Base-by-base conservation (phyloP, 2,113 vertebrate genomes). In the Plecturocebus donacophilus region DNA sequence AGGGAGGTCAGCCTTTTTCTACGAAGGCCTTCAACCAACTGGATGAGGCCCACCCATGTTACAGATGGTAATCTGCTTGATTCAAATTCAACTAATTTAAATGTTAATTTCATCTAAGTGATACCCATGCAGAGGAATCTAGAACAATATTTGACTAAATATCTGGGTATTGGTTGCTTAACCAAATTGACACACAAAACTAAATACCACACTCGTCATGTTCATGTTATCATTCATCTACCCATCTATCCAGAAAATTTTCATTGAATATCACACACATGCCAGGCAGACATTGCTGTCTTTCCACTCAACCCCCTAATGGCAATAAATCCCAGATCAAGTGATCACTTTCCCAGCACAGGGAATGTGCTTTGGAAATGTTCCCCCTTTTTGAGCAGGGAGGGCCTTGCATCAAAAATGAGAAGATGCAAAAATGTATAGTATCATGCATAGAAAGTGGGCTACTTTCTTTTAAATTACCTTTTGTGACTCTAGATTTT, bases 401-500 rank as follows among this genome's bases (percentile, higher is more conserved):
- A 42, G 90, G 38, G 27, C 5, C 52, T 42, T 38, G 1, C 3
- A 40, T 17, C 11, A 77, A 70, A 35, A 49, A 27, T 5, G 2
- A 83, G 14, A 77, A 87, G 12, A 87, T 42, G 14, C 61, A 91
- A 82, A 90, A 49, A 61, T 9, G 8, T 88, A 21, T 6, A 54
- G 6, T 23, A 86, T 19, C 32, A 16, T 91, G 38, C 11, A 45
- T 17, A 77, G 47, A 95, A 0, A 75, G 49, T 73, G 12, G 23
- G 14, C 30, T 42, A 76, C 35, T 75, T 83, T 86, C 54, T 85
- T 92, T 95, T 80, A 94, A 95, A 92, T 88, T 40, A 75, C 6
- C 52, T 86, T 94, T 61, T 49, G 14, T 86, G 23, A 47, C 45
- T 80, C 35, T 68, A 64, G 16, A 8, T 92, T 92, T 87, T 81